These are phyloP conservation scores for Ceraclea dissimilis DNA, from an alignment of 2,888 invertebrate genomes.

Conservation along the genomic window DNA sequence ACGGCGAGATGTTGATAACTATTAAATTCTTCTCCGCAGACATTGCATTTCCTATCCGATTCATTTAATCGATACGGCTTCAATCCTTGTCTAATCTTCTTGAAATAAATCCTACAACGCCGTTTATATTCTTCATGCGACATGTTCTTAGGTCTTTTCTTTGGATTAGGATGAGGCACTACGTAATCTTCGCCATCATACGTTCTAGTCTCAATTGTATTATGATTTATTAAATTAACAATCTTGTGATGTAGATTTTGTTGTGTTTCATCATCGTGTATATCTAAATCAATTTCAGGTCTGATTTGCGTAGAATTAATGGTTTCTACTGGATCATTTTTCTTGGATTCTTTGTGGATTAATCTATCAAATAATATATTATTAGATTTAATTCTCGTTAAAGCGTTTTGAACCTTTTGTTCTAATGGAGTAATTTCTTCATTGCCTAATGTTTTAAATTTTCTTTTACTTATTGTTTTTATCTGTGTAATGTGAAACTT, in stretches of 20 bases:
- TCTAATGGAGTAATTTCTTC: background rate
- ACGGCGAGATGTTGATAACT: slow-evolving; percentile 1
- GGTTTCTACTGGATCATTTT: background rate
- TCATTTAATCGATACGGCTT: background rate
- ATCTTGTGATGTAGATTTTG: background rate
- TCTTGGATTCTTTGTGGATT: background rate
- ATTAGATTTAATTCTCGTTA: background rate
- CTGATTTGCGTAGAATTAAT: background rate
- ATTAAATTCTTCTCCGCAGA: slow-evolving; percentile 1
- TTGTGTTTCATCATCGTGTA: background rate
- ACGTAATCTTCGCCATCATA: background rate
- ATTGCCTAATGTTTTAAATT: background rate
- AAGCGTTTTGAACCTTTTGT: background rate
- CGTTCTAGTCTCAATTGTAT: background rate
- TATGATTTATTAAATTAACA: background rate
- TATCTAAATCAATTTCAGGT: background rate
- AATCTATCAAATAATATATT: background rate
- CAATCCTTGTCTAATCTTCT: background rate
- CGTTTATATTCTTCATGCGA: background rate
- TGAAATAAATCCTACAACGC: background rate
- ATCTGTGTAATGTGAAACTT: background rate
- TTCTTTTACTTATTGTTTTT: background rate
- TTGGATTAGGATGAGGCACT: background rate
- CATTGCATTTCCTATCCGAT: slow-evolving; percentile 2
- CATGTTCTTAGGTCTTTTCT: background rate